Percentiles rank a stretch among this genome's conserved stretches.
Evolutionary conservation across 2,888 invertebrate species (phyloP).

Genomic region (Salpingus planirostris): DNA sequence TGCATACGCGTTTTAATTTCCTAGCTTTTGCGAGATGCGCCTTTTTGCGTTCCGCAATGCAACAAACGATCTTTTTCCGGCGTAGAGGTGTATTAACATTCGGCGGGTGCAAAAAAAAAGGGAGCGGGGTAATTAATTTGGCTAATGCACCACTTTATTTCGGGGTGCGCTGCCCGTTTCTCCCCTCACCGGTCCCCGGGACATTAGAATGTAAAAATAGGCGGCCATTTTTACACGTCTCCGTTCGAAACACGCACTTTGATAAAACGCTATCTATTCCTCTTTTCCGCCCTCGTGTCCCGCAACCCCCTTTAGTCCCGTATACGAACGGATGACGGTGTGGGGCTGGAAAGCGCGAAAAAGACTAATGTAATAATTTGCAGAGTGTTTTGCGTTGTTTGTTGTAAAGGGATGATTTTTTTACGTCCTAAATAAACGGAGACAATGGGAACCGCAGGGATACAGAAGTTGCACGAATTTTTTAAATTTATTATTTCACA

Average conservation of each 20-base stretch:
- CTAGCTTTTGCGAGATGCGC: no score
- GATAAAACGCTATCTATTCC: conserved; percentile 20
- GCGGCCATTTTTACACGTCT: conserved; percentile 23
- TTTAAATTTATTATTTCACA: no score
- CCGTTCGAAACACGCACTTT: conserved; percentile 21
- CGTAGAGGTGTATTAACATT: no score
- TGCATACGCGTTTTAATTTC: no score
- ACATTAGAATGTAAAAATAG: conserved; percentile 24
- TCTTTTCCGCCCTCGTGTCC: neutral
- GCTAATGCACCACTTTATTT: conserved; percentile 25
- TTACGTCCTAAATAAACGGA: no score
- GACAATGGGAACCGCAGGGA: no score
- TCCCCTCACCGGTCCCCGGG: conserved; percentile 5
- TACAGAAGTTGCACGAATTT: no score
- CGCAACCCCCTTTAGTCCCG: no score
- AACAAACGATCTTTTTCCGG: conserved; percentile 12
- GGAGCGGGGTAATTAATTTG: conserved; percentile 21
- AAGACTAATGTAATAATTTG: conserved; percentile 22
- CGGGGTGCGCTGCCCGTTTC: neutral
- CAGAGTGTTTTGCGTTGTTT: conserved; percentile 17
- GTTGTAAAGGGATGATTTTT: conserved; percentile 13
- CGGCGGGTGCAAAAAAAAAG: conserved; percentile 5
- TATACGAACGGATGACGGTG: neutral
- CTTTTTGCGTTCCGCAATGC: no score
- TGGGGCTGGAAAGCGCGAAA: conserved; percentile 11